These are phyloP conservation scores for Drosophila pectinifera DNA, from an alignment of 1,140 invertebrate species.

Conservation along the genomic window DNA sequence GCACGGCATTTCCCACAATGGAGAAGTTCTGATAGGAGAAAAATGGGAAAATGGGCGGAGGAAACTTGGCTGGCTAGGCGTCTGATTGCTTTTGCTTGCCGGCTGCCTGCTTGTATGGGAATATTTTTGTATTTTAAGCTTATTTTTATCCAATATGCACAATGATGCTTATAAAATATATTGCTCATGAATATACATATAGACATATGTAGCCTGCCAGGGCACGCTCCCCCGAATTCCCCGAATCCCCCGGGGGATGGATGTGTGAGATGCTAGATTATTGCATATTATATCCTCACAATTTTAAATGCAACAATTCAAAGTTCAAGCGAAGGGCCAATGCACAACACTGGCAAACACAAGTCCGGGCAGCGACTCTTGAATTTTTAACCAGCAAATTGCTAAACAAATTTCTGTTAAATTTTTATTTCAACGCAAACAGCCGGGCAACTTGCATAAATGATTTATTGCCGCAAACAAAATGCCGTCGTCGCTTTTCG, in stretches of 20 bases:
- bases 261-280: constrained; percentile 60
- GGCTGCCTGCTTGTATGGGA: constrained; percentile 46
- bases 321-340: constrained; percentile 53
- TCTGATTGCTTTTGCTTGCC: constrained; percentile 72
- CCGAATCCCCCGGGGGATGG: constrained; percentile 1
- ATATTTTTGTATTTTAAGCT: constrained; percentile 81
- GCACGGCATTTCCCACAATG: constrained; percentile 73
- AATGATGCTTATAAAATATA: constrained; percentile 83
- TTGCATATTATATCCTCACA: constrained; percentile 78
- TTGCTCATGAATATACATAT: constrained; percentile 79
- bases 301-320: constrained; percentile 62
- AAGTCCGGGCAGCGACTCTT: constrained; percentile 37
- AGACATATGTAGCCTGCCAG: constrained; percentile 58
- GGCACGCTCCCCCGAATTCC: constrained; percentile 8
- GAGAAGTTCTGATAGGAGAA: constrained; percentile 47
- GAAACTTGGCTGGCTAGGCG: constrained; percentile 56
- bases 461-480: constrained; percentile 79
- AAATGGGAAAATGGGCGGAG: constrained; percentile 9
- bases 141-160: constrained; percentile 83
- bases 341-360: constrained; percentile 1
- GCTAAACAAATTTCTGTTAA: constrained; percentile 75
- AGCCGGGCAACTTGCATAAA: constrained; percentile 77
- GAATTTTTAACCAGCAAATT: constrained; percentile 80
- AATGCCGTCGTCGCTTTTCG: constrained; percentile 43
- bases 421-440: constrained; percentile 74